phyloP scores from a whole-genome alignment of 2,797 vertebrate genomes.

The Pristis pectinata region DNA sequence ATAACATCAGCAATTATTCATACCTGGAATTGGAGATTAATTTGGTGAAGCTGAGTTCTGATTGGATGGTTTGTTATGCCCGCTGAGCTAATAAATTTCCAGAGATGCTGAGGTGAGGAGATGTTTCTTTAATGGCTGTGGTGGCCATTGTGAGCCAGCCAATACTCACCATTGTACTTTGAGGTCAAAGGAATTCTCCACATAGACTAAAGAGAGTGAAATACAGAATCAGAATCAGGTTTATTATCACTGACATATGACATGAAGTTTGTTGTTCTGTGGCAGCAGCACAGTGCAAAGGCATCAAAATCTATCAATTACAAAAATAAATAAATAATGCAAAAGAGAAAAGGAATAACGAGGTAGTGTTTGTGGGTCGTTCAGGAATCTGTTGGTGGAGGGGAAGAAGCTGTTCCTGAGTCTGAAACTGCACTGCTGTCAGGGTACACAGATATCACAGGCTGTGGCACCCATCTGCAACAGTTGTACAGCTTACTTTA shows the following conservation, averaged over 20 bases:
- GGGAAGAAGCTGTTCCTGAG: background rate
- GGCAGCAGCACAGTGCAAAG: too few species aligned
- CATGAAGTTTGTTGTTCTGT: too few species aligned
- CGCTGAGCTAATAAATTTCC: background rate
- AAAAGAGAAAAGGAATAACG: too few species aligned
- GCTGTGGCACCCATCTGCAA: background rate
- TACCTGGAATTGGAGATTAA: constrained; percentile 13
- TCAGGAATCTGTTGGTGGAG: too few species aligned
- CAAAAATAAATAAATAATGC: too few species aligned
- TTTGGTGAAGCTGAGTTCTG: background rate
- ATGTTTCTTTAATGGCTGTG: background rate
- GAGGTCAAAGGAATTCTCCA: background rate
- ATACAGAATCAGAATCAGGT: too few species aligned
- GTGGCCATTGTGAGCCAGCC: background rate
- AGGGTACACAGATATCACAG: background rate
- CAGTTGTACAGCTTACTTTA: background rate
- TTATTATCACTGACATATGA: too few species aligned
- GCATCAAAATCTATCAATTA: too few species aligned
- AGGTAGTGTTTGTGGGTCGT: too few species aligned
- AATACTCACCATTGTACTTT: background rate
- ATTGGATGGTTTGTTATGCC: background rate
- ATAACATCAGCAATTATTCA: background rate
- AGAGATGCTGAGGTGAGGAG: background rate
- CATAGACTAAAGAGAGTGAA: background rate
- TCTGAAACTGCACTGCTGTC: background rate